Evolutionary conservation across 2,113 vertebrate species (phyloP).

Genomic region (Odontophorus gujanensis): DNA sequence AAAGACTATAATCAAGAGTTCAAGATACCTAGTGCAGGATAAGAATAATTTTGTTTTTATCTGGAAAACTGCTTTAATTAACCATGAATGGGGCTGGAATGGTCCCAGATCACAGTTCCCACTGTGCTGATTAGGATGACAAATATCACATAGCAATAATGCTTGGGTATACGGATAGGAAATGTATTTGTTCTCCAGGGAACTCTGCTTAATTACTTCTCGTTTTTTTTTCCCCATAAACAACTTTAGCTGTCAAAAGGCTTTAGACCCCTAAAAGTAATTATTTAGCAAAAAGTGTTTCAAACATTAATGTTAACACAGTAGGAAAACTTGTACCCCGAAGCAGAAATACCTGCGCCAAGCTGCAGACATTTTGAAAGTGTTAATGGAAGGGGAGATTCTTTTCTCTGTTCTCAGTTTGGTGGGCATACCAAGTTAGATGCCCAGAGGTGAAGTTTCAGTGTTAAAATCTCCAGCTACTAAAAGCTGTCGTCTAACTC

Average conservation of each 20-base stretch:
- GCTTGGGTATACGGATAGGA: not conserved
- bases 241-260: not conserved
- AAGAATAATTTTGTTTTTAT: not conserved
- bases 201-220: not conserved
- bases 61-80: not conserved
- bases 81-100: not conserved
- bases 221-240: not conserved
- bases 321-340: not conserved
- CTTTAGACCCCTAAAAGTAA: not conserved
- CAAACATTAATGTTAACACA: not conserved
- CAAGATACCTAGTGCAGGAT: not conserved
- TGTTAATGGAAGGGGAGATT: not conserved
- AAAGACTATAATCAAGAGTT: not conserved
- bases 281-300: not conserved
- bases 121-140: not conserved
- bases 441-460: not conserved
- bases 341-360: not conserved
- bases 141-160: not conserved
- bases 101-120: not conserved
- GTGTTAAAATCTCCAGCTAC: not conserved
- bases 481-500: not conserved
- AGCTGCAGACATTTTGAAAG: not conserved
- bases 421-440: not conserved
- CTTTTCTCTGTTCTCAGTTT: not conserved
- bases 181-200: not conserved